Base-by-base conservation (phyloP, 2,797 vertebrate species). In the Phoebastria nigripes region DNA sequence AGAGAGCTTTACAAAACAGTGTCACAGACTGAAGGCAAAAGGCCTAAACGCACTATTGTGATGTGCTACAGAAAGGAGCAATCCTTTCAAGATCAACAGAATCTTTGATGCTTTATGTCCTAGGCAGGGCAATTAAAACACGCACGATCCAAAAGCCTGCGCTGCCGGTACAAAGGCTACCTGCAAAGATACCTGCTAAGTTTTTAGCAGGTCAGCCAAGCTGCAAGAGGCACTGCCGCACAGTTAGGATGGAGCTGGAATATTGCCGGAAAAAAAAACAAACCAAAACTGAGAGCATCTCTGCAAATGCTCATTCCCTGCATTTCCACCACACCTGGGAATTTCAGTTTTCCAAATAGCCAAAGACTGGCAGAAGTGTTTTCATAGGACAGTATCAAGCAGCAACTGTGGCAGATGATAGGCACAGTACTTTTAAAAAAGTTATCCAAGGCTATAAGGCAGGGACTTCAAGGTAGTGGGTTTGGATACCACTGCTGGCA, bases 241-340 rank as follows among this genome's bases (percentile, higher is more conserved):
- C 17, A 52, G 15, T 47, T 62, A 52, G 14, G 31, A 82, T 70
- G 31, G 18, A 77, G 42, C 24, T 85, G 44, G 20, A 47, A 15
- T n/a, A 56, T 3, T 54, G 49, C 39, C 2, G 37, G 55, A 56
- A 56, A 63, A 35, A 0, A 1, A 46, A 13, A 1, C 5, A 44
- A 67, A n/a, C 6, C 5, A 37, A 71, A 92, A 31, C 42, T 19
- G 37, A 85, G n/a, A 77, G 13, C 21, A 67, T 13, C 16, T 90
- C 72, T 54, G 26, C 21, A 94, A 85, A 78, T 39, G 9, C 1
- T 87, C 10, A 31, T 59, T 74, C 25, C 9, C 41, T 76, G 29
- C 49, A n/a, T 81, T 92, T 89, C 42, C 5, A 61, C 14, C 33
- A 65, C 49, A 74, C 12, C 39, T 67, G 17, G 14, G 37, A 93